These are phyloP conservation scores for Condylura cristata DNA, from an alignment of 2,113 vertebrate genomes.

Conservation along the genomic window DNA sequence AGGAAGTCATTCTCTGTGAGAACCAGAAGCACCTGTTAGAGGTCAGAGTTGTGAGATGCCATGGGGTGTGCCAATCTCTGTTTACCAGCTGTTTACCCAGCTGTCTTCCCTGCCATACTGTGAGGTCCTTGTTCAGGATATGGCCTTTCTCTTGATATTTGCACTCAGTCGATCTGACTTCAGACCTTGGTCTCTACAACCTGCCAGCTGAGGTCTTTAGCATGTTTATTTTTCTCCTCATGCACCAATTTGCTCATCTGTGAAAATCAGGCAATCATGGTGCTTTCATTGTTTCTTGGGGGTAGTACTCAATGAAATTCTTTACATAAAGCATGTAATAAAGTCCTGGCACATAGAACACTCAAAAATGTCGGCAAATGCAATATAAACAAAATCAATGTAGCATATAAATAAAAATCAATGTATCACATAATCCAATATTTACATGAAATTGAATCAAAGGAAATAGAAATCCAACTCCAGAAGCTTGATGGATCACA, in stretches of 20 bases:
- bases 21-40: not conserved
- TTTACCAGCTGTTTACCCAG: not conserved
- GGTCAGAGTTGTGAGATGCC: not conserved
- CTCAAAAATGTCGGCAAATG: slow-evolving; percentile 20
- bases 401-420: not conserved
- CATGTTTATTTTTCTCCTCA: not conserved
- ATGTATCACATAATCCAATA: not conserved
- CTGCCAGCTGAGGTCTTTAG: not conserved
- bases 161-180: not conserved
- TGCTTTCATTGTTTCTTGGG: not conserved
- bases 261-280: not conserved
- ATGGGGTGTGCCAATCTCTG: no score
- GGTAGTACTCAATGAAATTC: not conserved
- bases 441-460: slow-evolving; percentile 1
- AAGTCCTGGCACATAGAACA: not conserved
- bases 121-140: not conserved
- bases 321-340: not conserved
- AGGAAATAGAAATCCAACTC: not conserved
- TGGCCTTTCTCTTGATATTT: not conserved
- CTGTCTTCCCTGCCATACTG: not conserved
- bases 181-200: not conserved
- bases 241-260: not conserved
- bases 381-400: not conserved
- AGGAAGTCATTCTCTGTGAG: not conserved
- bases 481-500: not conserved